Evolutionary conservation across 2,888 invertebrate species (phyloP), one percentile per base, ranked within the genome.

Genomic region (Papilio protenor): DNA sequence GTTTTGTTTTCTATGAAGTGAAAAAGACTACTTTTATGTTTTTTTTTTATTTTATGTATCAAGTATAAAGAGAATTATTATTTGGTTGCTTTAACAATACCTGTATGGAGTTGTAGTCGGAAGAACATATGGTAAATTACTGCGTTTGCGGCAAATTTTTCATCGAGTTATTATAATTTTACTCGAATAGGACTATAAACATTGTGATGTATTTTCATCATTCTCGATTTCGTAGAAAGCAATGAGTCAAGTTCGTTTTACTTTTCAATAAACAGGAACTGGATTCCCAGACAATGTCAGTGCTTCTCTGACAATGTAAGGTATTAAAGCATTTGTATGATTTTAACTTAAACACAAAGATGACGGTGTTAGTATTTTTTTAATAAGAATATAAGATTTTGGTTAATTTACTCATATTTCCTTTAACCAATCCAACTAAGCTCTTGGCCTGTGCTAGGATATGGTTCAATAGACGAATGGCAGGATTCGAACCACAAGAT

Each of bases 211-310:
- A 23, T 52, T 14, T 12, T 4, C 23, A 52, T 27, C 21, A 2
- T 27, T n/a, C 12, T 6, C n/a, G n/a, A 40, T 40, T 47, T 52
- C 23, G 12, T 23, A 23, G 52, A 27, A 49, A 61, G 71, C 12
- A 61, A 40, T 76, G 61, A 71, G 49, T 71, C 61, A 72, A 69
- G 72, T 70, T 18, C 57, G 69, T 69, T 70, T 77, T 77, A 74
- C 57, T 49, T 18, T 4, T 23, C 49, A 77, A 77, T 73, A 59
- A 77, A 69, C 69, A 59, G 61, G 47, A 77, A 73, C 57, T 70
- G 61, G 59, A 47, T 74, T 69, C 21, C 27, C 57, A 77, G 66
- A 74, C 69, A 73, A 57, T 69, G 55, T 69, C 14, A 45, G 27
- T 52, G 49, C 49, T 72, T 71, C 27, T n/a, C 23, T 71, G 49